Conservation (phyloP, 53 echinoderm and acorn worm species). For the Paelopatides confundens region DNA sequence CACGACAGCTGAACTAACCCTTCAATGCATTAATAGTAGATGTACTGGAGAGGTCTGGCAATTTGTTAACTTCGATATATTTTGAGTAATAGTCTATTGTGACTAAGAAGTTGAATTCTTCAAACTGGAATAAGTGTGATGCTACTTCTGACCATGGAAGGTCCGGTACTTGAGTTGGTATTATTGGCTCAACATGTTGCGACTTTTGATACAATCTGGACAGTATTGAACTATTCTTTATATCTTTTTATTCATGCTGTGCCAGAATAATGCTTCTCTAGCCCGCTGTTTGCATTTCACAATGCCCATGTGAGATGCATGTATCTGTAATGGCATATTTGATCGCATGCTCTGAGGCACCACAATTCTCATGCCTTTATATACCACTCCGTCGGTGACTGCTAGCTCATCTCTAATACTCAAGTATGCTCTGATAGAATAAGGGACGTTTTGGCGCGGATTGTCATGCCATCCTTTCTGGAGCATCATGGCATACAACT, state of each 20-base stretch:
- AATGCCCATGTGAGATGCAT: constrained; percentile 54
- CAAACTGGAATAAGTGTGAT: constrained; percentile 59
- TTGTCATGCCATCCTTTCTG: constrained; percentile 79
- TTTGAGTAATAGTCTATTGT: too few species aligned
- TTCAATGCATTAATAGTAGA: constrained; percentile 50
- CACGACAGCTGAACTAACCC: constrained; percentile 63
- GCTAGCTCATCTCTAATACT: constrained; percentile 65
- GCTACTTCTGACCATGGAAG: constrained; percentile 61
- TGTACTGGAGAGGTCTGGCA: constrained; percentile 32
- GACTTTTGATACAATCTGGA: too few species aligned
- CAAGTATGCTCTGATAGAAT: constrained; percentile 58
- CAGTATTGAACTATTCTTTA: too few species aligned
- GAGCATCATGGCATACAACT: constrained; percentile 60
- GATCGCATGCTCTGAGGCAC: constrained; percentile 52
- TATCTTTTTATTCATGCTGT: too few species aligned
- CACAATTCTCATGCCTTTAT: constrained; percentile 67
- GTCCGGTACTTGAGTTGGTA: too few species aligned
- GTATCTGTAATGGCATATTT: constrained; percentile 41
- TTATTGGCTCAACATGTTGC: too few species aligned
- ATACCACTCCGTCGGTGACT: constrained; percentile 59
- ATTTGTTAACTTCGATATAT: constrained; percentile 63
- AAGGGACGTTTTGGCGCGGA: constrained; percentile 58
- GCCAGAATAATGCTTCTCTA: constrained; percentile 67
- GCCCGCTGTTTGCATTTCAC: constrained; percentile 68
- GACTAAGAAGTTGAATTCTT: constrained; percentile 25